phyloP scores from a whole-genome alignment of 2,113 vertebrate species.

The Strix uralensis region DNA sequence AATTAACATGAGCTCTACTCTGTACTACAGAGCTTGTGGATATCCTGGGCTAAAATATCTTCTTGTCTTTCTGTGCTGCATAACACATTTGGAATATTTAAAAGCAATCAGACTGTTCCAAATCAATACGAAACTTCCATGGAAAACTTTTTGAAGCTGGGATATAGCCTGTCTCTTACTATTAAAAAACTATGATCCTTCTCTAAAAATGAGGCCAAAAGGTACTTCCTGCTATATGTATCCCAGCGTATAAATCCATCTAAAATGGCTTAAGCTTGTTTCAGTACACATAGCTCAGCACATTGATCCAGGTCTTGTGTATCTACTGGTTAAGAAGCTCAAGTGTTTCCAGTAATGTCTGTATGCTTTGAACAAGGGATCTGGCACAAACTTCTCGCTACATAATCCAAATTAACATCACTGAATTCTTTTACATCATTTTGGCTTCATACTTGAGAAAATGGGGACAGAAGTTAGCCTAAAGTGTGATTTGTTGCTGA shows the following conservation, averaged over 20 bases:
- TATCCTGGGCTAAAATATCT: neutral
- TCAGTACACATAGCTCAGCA: neutral
- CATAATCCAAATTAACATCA: neutral
- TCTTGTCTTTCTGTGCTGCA: neutral
- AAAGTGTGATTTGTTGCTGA: neutral
- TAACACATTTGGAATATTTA: neutral
- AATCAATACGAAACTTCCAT: neutral
- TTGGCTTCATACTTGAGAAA: neutral
- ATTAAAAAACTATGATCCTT: neutral
- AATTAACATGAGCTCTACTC: neutral
- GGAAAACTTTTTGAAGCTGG: neutral
- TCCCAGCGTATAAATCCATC: neutral
- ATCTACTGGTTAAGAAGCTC: neutral
- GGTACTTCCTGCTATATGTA: neutral
- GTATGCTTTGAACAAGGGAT: neutral
- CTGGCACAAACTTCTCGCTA: neutral
- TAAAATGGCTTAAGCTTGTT: neutral
- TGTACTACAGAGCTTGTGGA: fast-evolving
- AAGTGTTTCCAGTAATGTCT: neutral
- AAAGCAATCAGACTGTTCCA: neutral
- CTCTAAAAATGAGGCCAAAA: neutral
- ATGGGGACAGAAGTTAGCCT: neutral
- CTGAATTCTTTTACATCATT: neutral
- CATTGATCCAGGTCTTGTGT: neutral
- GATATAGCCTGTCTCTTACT: neutral